phyloP scores from a whole-genome alignment of 2,113 vertebrate genomes.

The Toxostoma redivivum region DNA sequence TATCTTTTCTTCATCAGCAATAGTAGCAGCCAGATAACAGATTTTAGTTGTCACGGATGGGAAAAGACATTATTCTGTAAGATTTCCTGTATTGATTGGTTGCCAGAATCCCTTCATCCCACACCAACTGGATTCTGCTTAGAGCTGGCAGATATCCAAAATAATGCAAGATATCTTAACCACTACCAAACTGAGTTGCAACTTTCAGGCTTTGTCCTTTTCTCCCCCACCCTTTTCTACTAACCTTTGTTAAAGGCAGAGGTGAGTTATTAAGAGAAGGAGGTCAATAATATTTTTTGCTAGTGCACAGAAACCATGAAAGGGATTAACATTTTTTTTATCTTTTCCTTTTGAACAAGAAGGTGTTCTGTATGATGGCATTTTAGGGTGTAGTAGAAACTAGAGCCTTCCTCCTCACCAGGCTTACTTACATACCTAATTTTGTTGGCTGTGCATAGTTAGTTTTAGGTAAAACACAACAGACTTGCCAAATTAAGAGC shows the following conservation, averaged over 20 bases:
- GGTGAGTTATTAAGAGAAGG: slow-evolving; percentile 26
- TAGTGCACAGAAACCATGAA: neutral
- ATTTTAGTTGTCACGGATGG: slow-evolving; percentile 66
- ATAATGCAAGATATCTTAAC: slow-evolving; percentile 27
- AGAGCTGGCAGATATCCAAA: slow-evolving; percentile 66
- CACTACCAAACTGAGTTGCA: slow-evolving; percentile 15
- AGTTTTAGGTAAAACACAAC: neutral
- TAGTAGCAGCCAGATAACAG: slow-evolving; percentile 56
- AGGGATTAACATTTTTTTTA: neutral
- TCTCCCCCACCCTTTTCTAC: neutral
- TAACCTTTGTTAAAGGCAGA: slow-evolving; percentile 5
- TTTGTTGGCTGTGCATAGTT: neutral
- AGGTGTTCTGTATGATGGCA: neutral
- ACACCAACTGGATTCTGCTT: slow-evolving; percentile 71
- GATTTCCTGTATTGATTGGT: slow-evolving; percentile 56
- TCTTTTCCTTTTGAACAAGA: neutral
- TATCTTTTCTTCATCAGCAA: slow-evolving; percentile 29
- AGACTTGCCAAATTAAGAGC: neutral
- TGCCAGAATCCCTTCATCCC: slow-evolving; percentile 66
- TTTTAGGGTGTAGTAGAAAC: neutral
- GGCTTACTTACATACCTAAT: neutral
- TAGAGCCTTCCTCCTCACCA: neutral
- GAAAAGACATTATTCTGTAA: slow-evolving; percentile 65
- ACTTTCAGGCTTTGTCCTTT: slow-evolving; percentile 49
- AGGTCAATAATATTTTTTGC: neutral